Evolutionary conservation across 1,140 invertebrate species (phyloP), one percentile per base, ranked within the genome.

Genomic region (Aleiodes sp.): DNA sequence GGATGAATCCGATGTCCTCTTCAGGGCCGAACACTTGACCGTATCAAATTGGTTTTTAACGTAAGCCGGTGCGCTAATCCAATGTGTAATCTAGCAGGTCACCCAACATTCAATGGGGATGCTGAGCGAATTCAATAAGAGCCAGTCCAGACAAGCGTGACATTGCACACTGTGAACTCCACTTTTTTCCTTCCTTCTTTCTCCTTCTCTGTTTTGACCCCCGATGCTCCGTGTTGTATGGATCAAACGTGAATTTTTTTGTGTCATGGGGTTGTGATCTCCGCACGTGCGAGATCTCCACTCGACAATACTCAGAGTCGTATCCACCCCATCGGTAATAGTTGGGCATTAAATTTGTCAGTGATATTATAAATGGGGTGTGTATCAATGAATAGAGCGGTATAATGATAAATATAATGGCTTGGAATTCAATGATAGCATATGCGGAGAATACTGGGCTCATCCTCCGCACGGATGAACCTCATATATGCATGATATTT

Each of bases 331-430:
- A 77, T 73, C 81, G 77, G 78, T 86, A 85, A 84, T 86, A 85
- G 82, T 76, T 71, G 70, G 65, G 75, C 78, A 84, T 86, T 82
- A 82, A 84, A 84, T 84, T 84, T 82, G 82, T 84, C 82, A 82
- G 82, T 82, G 79, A 82, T 82, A 81, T 81, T 83, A 75, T 76
- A 62, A 72, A 63, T 72, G 70, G 79, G 76, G 76, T 76, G 71
- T 35, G 21, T 10, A 37, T 14, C 62, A 29, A 56, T 69, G 60
- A 69, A 69, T 69, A 41, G 21, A 63, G 78, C 78, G 74, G 77
- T 65, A 75, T 71, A 75, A 79, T 72, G 76, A 70, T 76, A 82
- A 83, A 83, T 81, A 83, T 83, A 63, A 68, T 68, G 66, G 57
- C 29, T 60, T 43, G 52, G 35, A 24, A 61, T 64, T 60, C 31